Evolutionary conservation across 2,113 vertebrate genomes (phyloP).

Genomic region (Xiphophorus maculatus): DNA sequence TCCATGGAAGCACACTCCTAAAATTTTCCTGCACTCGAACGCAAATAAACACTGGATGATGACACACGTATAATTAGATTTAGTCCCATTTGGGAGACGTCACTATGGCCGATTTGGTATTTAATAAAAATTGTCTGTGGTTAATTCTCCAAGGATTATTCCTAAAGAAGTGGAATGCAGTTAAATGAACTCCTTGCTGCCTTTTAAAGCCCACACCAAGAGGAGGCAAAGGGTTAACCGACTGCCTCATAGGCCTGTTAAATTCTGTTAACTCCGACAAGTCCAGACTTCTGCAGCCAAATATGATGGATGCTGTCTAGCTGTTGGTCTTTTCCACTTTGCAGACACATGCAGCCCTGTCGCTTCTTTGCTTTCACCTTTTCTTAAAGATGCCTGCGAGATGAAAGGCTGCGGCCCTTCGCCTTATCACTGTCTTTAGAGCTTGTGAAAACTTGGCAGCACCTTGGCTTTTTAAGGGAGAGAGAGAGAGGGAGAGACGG

Average conservation of each 20-base stretch:
- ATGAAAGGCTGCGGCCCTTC: slow-evolving; percentile 75
- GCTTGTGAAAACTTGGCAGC: slow-evolving; percentile 78
- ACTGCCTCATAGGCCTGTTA: slow-evolving; percentile 15
- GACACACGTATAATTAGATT: slow-evolving; percentile 25
- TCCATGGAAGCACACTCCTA: not conserved
- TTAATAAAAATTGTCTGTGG: slow-evolving; percentile 18
- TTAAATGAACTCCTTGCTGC: slow-evolving; percentile 6
- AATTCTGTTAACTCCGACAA: slow-evolving; percentile 42
- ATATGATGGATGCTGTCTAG: slow-evolving; percentile 44
- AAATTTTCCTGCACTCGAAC: not conserved
- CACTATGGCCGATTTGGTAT: slow-evolving; percentile 11
- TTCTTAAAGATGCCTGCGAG: slow-evolving; percentile 74
- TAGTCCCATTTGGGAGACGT: slow-evolving; percentile 14
- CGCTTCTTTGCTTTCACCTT: slow-evolving; percentile 52
- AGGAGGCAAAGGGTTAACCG: slow-evolving; percentile 36
- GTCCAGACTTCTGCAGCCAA: slow-evolving; percentile 43
- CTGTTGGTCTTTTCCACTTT: slow-evolving; percentile 41
- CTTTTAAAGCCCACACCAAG: slow-evolving; percentile 4
- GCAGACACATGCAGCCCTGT: slow-evolving; percentile 5
- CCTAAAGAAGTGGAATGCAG: not conserved
- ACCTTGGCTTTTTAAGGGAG: slow-evolving; percentile 64
- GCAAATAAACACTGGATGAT: not conserved
- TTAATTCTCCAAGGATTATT: slow-evolving; percentile 27
- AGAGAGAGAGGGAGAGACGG: slow-evolving; percentile 30
- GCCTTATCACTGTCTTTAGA: slow-evolving; percentile 82